Percentiles rank a stretch among this genome's conserved stretches.
These are phyloP conservation scores for Catagonus wagneri DNA, from an alignment of 2,113 vertebrate genomes.

Conservation along the genomic window DNA sequence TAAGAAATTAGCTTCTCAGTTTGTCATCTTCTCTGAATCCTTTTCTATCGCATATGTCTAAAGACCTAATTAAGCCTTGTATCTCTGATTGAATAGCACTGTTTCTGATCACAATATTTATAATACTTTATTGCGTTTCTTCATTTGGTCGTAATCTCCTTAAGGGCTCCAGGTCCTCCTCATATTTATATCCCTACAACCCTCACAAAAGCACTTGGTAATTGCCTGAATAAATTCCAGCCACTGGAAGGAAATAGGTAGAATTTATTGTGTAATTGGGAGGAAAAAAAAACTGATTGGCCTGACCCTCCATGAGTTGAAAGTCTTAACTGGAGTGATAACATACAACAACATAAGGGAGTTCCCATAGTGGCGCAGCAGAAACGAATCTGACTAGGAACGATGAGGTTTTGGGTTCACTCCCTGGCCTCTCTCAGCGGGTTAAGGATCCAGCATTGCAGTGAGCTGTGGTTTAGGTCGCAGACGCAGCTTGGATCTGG, in stretches of 20 bases:
- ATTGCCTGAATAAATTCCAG: constrained; percentile 20
- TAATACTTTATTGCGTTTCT: neutral
- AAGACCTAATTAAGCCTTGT: neutral
- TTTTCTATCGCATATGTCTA: neutral
- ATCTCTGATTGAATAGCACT: neutral
- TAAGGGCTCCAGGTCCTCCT: neutral
- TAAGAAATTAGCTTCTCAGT: neutral
- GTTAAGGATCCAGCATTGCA: too few relatives aligned
- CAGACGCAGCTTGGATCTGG: too few relatives aligned
- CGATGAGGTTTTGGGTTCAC: too few relatives aligned
- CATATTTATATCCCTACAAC: neutral
- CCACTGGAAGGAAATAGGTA: neutral
- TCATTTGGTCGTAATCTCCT: neutral
- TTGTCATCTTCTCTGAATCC: neutral
- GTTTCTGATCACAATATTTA: neutral
- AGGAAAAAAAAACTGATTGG: neutral
- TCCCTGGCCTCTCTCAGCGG: too few relatives aligned
- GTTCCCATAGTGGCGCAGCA: too few relatives aligned
- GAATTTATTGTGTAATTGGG: neutral
- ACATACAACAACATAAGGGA: neutral
- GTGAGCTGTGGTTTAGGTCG: too few relatives aligned
- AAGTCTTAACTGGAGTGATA: neutral
- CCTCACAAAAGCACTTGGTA: neutral
- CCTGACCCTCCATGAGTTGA: neutral
- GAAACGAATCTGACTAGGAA: too few relatives aligned